phyloP scores from a whole-genome alignment of 2,797 vertebrate species.

The Rostrhamus sociabilis region DNA sequence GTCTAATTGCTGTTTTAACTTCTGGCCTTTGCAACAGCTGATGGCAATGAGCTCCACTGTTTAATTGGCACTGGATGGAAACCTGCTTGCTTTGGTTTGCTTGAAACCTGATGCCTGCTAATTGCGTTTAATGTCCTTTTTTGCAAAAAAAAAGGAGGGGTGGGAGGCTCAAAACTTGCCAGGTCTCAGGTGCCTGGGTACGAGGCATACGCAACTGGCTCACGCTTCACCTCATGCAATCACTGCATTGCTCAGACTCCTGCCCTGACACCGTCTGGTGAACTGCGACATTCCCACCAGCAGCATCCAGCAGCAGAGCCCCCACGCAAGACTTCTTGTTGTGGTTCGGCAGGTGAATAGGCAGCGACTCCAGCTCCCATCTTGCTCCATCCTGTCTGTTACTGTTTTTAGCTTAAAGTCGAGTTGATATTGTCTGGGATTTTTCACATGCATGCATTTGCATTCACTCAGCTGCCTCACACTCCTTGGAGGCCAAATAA shows the following conservation, averaged over 20 bases:
- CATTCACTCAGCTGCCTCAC: not conserved
- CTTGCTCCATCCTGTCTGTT: not conserved
- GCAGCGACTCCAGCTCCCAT: fast-evolving
- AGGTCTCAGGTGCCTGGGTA: not conserved
- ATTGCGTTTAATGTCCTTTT: not conserved
- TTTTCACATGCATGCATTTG: not conserved
- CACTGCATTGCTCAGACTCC: not conserved
- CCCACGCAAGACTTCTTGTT: not conserved
- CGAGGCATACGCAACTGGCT: fast-evolving
- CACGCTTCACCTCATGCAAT: not conserved
- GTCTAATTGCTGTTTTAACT: not conserved
- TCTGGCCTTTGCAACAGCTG: not conserved
- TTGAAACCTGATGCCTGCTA: not conserved
- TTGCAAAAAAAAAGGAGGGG: not conserved
- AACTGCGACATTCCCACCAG: not conserved
- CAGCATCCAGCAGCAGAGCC: not conserved
- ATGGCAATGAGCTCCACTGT: not conserved
- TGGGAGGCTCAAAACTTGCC: not conserved
- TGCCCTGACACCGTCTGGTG: not conserved
- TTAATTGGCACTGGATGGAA: not conserved
- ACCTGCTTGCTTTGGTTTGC: not conserved
- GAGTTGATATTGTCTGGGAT: not conserved
- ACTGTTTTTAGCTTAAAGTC: not conserved
- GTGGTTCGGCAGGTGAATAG: not conserved
- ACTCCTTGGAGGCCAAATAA: not conserved